Conservation (phyloP, 2,888 invertebrate genomes). For the Timema cristinae region DNA sequence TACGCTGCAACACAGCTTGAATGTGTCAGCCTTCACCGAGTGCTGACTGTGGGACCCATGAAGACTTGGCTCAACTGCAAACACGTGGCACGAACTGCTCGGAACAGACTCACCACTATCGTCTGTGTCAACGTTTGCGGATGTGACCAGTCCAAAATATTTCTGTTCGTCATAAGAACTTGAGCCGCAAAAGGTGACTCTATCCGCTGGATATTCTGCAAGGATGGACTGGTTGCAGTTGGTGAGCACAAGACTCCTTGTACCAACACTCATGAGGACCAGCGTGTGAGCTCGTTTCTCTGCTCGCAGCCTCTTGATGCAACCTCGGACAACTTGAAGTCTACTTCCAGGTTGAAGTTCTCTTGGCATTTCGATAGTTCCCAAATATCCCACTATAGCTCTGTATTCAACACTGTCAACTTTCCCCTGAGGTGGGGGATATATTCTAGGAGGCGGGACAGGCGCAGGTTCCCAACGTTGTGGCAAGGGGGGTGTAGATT, state of each 20-base stretch:
- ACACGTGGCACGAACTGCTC: slow-evolving; percentile 91
- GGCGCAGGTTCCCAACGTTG: slow-evolving; percentile 46
- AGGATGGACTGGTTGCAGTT: slow-evolving; percentile 74
- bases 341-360: slow-evolving; percentile 71
- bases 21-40: slow-evolving; percentile 71
- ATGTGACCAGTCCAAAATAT: slow-evolving; percentile 90
- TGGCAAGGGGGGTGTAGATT: slow-evolving; percentile 40
- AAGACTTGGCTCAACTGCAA: slow-evolving; percentile 85
- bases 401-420: slow-evolving; percentile 44
- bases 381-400: slow-evolving; percentile 89
- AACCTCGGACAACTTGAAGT: slow-evolving; percentile 70
- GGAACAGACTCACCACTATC: slow-evolving; percentile 50
- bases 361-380: slow-evolving; percentile 93
- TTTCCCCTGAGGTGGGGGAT: slow-evolving; percentile 37
- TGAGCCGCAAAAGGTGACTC: slow-evolving; percentile 84
- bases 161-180: slow-evolving; percentile 87
- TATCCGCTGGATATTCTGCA: slow-evolving; percentile 81
- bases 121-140: slow-evolving; percentile 48
- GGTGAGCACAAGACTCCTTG: slow-evolving; percentile 72
- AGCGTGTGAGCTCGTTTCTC: slow-evolving; percentile 83
- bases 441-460: slow-evolving; percentile 43
- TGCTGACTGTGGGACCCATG: slow-evolving; percentile 74
- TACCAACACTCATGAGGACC: slow-evolving; percentile 79
- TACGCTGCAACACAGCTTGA: slow-evolving; percentile 69
- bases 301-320: slow-evolving; percentile 81